Evolutionary conservation across 2,888 invertebrate species (phyloP), one percentile per base, ranked within the genome.

Genomic region (Syrista parreyssii): DNA sequence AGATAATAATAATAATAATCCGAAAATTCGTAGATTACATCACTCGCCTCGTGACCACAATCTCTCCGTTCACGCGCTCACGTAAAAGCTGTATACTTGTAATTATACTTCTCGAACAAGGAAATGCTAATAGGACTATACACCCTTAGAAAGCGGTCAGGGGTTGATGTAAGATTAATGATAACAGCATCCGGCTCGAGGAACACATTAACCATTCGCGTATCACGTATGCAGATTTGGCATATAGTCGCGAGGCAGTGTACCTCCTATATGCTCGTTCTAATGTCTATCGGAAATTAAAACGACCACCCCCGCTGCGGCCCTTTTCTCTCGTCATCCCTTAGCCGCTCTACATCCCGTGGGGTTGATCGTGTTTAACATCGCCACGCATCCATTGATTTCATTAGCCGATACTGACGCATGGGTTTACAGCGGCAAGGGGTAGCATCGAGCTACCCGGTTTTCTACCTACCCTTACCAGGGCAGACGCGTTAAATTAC

Each of bases 401-500:
- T 91, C 90, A 90, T 91, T 91, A 91, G 88, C 84, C 88, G 89
- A 90, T 89, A 89, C 85, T 84, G 85, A 84, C 84, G 86, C 84
- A 81, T 83, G 79, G 84, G 82, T 85, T 86, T 84, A 83, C 82
- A 85, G 78, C 82, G 71, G 68, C 75, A 31, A 32, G 73, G 79
- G 81, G 80, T 78, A 80, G 73, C 9, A 32, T 30, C 31, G 71
- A 71, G 31, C 71, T 55, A 55, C 40, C 40, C 40, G 40, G 23
- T 55, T 55, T 55, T 55, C 40, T 55, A 23, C 40, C 40, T 55
- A 31, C 71, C 71, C 32, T 71, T 32, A 71, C 78, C 68, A 76
- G 75, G 76, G 75, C 77, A 79, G 80, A 81, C 79, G 82, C 79
- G 79, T 82, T 84, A 83, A 83, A 84, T 82, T 84, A 79, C 83